Evolutionary conservation across 2,888 invertebrate species (phyloP), one percentile per base, ranked within the genome.

Genomic region (Drosophila neutralis): DNA sequence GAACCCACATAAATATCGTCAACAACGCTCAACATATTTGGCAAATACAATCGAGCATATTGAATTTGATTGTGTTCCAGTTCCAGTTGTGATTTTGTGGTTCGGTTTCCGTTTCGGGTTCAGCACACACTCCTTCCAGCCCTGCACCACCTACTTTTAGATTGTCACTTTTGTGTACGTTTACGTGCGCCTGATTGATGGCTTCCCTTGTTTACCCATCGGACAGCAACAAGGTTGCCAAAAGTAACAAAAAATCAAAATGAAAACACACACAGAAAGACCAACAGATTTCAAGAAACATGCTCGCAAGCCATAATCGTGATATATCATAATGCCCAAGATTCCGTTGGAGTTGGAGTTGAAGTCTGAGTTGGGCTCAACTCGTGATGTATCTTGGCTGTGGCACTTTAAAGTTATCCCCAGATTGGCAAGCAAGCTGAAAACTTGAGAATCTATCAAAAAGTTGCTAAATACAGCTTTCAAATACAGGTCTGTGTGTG

Each of bases 151-250:
- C 7, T 29, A 57, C 66, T 40, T 60, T 79, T 49, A 21, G 62
- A 73, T 85, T 90, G 83, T 88, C 90, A 88, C 84, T 88, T 85
- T 88, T 85, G 77, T 79, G 76, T 76, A 80, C 73, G 71, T 67
- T 87, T 82, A 74, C 81, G 70, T 83, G 82, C 70, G 83, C 65
- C 77, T 87, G 87, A 87, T 87, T 87, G 90, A 87, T 87, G 81
- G 81, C 79, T 83, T 81, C 73, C 71, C 87, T 81, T 90, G 79
- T 91, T 88, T 90, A 73, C 76, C 78, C 80, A 79, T 81, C 81
- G 78, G 72, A 58, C 73, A 73, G 74, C 80, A 73, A 73, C 89
- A 73, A 76, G 73, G 60, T 40, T 38, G 27, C 24, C 40, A 45
- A 45, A 8, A 24, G 24, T 15, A 15, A 18, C 15, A 2, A 6